These are phyloP conservation scores for Hylyphantes graminicola DNA, from an alignment of 1,140 invertebrate genomes.

Conservation along the genomic window DNA sequence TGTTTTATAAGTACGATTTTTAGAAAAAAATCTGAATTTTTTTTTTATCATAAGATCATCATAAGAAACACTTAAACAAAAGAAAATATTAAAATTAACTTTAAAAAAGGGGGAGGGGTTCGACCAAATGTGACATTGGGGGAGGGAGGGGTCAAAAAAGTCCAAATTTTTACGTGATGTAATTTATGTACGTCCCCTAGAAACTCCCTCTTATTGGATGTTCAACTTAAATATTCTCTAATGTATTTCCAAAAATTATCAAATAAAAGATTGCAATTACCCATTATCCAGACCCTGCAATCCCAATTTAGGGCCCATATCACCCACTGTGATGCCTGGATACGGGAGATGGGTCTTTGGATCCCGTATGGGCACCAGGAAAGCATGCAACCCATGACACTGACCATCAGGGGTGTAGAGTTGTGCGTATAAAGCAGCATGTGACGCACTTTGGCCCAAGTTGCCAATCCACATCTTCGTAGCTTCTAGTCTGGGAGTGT, in stretches of 20 bases:
- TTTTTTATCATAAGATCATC: too few species aligned
- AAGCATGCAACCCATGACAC: constrained; percentile 89
- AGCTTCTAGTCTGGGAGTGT: constrained; percentile 93
- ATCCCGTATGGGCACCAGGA: constrained; percentile 85
- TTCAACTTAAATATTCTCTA: not conserved
- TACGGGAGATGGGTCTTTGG: constrained; percentile 78
- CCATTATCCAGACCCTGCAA: constrained; percentile 92
- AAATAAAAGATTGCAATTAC: constrained; percentile 66
- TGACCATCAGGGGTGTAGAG: constrained; percentile 81
- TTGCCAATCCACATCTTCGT: constrained; percentile 96
- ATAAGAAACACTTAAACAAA: too few species aligned
- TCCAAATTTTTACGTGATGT: too few species aligned
- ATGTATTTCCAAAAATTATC: not conserved
- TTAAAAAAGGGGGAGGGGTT: too few species aligned
- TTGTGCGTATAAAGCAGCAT: constrained; percentile 90
- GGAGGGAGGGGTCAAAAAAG: too few species aligned
- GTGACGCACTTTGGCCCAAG: constrained; percentile 86
- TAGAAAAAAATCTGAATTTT: too few species aligned
- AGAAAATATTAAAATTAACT: too few species aligned
- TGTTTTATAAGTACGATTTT: too few species aligned
- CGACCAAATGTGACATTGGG: too few species aligned
- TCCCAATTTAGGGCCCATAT: constrained; percentile 90
- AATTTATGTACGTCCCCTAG: too few species aligned
- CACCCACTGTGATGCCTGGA: constrained; percentile 81
- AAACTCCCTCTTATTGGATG: too few species aligned